Evolutionary conservation across 2,888 invertebrate genomes (phyloP), one percentile per base, ranked within the genome.

Genomic region (Tholera decimalis): DNA sequence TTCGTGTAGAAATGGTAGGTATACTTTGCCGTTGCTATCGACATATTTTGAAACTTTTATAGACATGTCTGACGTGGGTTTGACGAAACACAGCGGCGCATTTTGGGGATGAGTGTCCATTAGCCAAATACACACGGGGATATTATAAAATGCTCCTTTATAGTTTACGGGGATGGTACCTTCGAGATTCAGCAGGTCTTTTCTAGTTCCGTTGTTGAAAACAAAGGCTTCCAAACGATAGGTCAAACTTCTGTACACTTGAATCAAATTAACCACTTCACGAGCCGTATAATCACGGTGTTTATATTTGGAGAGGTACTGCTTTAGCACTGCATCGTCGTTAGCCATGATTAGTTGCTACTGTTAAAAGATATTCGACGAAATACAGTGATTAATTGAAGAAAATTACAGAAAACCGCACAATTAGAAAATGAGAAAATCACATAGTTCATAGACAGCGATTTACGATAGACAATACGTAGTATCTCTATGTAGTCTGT

Each of bases 101-200:
- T 99, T 98, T 89, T 98, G 97, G 0, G 99, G 99, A 96, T 99
- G 99, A 5, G 99, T 99, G 88, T 99, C 99, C 97, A 99, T 98
- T 54, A 99, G 90, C 98, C 99, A 99, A 85, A 99, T 97, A 88
- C 98, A 98, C 43, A 99, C 97, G 15, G 99, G 99, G 91, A 99
- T 99, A 94, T 99, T 98, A 93, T 99, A 99, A 49, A 96, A 96
- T 65, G 96, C 95, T 94, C 98, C 98, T 97, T 98, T 98, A 89
- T 98, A 99, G 58, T 96, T 96, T 1, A 99, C 98, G 46, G 99
- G 99, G 85, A 99, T 98, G 8, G 99, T 99, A 58, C 99, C 99
- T 87, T 97, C 97, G 57, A 99, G 95, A 89, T 98, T 98, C 41
- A 99, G 96, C 76, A 99, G 94, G 62, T 98, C 97, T 91, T 97